Evolutionary conservation across 2,113 vertebrate genomes (phyloP).

Genomic region (Dinomys branickii): DNA sequence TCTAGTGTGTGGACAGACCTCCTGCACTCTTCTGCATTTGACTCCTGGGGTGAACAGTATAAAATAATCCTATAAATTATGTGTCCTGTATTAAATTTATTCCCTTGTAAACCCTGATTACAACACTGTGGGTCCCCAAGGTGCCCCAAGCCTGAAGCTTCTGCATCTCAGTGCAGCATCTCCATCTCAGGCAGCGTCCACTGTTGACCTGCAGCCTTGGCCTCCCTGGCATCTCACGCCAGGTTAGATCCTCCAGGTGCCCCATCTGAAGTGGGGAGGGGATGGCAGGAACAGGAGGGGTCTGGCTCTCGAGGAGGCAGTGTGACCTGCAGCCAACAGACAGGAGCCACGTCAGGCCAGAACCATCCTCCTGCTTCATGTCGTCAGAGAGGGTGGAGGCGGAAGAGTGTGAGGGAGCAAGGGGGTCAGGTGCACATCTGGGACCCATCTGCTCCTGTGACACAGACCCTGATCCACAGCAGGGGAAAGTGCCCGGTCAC

Average conservation of each 20-base stretch:
- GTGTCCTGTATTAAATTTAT: not conserved
- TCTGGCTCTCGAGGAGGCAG: not conserved
- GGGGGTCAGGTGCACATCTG: not conserved
- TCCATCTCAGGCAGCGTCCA: not conserved
- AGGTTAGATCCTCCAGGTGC: not conserved
- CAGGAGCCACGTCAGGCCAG: not conserved
- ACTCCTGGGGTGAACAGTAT: not conserved
- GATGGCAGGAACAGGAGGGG: not conserved
- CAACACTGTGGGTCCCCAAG: not conserved
- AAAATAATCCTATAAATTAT: not conserved
- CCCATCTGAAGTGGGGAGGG: not conserved
- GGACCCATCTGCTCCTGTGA: not conserved
- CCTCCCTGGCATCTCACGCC: not conserved
- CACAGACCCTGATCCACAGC: rapidly evolving
- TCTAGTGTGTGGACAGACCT: not conserved
- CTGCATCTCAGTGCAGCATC: not conserved
- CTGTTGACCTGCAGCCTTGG: not conserved
- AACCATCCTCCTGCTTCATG: not conserved
- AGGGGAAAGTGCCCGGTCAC: too few relatives aligned
- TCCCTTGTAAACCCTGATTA: not conserved
- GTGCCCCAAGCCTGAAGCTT: not conserved
- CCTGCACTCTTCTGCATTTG: not conserved
- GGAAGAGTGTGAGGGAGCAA: not conserved
- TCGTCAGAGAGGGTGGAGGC: not conserved
- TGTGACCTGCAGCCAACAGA: not conserved